These are phyloP conservation scores for Corvus cornix DNA, from an alignment of 2,113 vertebrate species.

Conservation along the genomic window DNA sequence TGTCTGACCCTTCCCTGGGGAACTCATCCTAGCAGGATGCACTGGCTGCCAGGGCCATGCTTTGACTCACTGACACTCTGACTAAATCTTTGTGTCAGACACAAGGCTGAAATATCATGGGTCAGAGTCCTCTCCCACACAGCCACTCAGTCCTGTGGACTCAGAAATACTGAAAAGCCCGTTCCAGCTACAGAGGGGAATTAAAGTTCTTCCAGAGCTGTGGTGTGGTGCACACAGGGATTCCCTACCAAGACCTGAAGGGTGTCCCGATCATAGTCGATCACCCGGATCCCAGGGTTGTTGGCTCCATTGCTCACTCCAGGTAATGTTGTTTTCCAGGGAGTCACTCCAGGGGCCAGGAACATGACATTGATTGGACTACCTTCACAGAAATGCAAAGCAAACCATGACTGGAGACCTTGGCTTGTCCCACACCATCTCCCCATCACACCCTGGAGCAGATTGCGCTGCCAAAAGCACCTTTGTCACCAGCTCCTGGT, in stretches of 20 bases:
- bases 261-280: slow-evolving; percentile 83
- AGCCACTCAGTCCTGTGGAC: background rate
- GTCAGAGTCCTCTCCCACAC: background rate
- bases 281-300: slow-evolving; percentile 90
- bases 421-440: background rate
- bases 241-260: slow-evolving; percentile 84
- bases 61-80: accelerated
- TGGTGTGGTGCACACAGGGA: background rate
- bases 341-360: slow-evolving; percentile 88
- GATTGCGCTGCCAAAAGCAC: accelerated
- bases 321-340: slow-evolving; percentile 92
- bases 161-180: background rate
- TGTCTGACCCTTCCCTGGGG: background rate
- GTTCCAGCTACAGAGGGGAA: background rate
- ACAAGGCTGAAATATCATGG: accelerated
- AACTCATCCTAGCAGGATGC: background rate
- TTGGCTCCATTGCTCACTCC: slow-evolving; percentile 91
- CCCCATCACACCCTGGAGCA: accelerated
- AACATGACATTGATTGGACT: slow-evolving; percentile 86
- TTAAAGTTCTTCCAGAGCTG: background rate
- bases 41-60: too few species aligned
- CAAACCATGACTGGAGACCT: background rate
- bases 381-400: slow-evolving; percentile 64
- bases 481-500: background rate
- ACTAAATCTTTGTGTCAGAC: background rate